A percentile compares a stretch with the other conserved stretches of the same genome.
These are phyloP conservation scores for Coreius guichenoti DNA, from an alignment of 2,797 vertebrate genomes.

Conservation along the genomic window DNA sequence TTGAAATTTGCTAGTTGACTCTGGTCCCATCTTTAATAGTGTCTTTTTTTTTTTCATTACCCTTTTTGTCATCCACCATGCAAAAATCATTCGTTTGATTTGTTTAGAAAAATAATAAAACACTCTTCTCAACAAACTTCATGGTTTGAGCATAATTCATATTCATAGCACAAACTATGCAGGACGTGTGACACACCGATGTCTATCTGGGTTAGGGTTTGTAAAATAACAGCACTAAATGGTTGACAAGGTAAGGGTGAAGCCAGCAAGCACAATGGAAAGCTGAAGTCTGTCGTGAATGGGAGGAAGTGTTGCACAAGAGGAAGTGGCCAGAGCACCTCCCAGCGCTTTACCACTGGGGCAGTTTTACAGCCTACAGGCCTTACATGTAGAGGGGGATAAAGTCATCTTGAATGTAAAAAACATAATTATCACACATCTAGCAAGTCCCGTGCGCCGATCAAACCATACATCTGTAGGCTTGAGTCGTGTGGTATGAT, in stretches of 20 bases:
- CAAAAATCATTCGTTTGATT: background rate
- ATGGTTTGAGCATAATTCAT: background rate
- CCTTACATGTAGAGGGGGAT: background rate
- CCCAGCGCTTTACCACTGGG: constrained; percentile 55
- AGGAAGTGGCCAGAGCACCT: constrained; percentile 75
- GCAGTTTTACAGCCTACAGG: constrained; percentile 1
- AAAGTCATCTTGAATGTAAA: background rate
- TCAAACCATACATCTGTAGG: background rate
- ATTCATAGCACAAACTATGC: background rate
- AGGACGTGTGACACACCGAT: background rate
- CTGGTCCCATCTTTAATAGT: background rate
- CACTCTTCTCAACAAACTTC: background rate
- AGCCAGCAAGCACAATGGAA: constrained; percentile 60
- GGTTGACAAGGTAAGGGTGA: constrained; percentile 4
- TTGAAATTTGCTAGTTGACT: background rate
- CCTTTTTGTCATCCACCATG: background rate
- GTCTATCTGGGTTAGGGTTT: background rate
- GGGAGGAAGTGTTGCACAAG: constrained; percentile 80
- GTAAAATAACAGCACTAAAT: background rate
- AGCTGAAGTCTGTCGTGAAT: constrained; percentile 69
- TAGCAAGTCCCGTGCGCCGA: background rate
- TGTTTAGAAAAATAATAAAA: background rate
- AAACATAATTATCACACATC: background rate
- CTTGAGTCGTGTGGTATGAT: background rate
- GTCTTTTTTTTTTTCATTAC: background rate